These are phyloP conservation scores for Crypturellus tataupa DNA, from an alignment of 2,797 vertebrate genomes.

Conservation along the genomic window DNA sequence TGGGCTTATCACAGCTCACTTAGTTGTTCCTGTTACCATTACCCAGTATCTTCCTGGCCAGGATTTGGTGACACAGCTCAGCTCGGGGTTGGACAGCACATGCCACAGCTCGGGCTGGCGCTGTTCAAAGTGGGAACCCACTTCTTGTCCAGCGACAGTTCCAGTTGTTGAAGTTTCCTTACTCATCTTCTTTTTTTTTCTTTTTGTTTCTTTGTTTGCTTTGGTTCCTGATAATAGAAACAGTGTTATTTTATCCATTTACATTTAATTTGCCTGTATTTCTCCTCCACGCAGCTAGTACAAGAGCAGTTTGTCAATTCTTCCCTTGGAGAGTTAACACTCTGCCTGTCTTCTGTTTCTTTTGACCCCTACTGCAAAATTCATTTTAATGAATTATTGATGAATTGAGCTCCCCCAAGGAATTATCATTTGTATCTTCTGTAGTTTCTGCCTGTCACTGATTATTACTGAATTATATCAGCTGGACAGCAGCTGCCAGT, in stretches of 20 bases:
- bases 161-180: background rate
- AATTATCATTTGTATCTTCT: slow-evolving; percentile 67
- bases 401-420: slow-evolving; percentile 51
- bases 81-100: too few relatives aligned
- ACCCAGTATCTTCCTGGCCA: background rate
- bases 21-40: background rate
- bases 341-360: slow-evolving; percentile 61
- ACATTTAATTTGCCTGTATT: slow-evolving; percentile 54
- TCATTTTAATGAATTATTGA: slow-evolving; percentile 74
- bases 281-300: background rate
- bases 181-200: background rate
- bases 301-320: slow-evolving; percentile 45
- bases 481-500: slow-evolving; percentile 68
- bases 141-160: background rate
- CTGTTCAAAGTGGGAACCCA: too few relatives aligned
- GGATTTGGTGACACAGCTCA: background rate
- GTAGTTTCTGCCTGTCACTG: slow-evolving; percentile 53
- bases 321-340: slow-evolving; percentile 55
- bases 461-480: slow-evolving; percentile 49
- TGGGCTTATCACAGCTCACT: background rate
- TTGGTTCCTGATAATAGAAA: slow-evolving; percentile 9
- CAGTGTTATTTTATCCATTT: slow-evolving; percentile 23
- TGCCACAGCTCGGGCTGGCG: background rate
- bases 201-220: background rate
- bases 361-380: slow-evolving; percentile 66